These are phyloP conservation scores for Papilio gigon DNA, from an alignment of 2,888 invertebrate species.

Conservation along the genomic window DNA sequence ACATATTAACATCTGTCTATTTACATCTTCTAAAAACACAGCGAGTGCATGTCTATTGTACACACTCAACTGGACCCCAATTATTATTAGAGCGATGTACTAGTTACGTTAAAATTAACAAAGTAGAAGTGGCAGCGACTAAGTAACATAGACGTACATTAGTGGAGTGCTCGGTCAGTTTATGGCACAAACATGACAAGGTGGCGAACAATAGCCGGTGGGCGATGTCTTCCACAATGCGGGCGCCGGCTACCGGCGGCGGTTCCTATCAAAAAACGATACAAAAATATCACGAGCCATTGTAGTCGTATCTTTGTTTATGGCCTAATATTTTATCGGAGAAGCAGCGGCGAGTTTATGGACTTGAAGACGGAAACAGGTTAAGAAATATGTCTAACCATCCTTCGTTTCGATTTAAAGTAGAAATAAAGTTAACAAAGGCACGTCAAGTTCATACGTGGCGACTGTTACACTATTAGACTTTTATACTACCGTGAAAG, in stretches of 20 bases:
- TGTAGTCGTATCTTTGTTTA: slow-evolving; percentile 31
- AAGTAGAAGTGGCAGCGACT: neutral
- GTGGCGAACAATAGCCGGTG: slow-evolving; percentile 35
- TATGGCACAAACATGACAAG: slow-evolving; percentile 25
- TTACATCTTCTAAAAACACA: too few relatives aligned
- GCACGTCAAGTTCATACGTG: too few relatives aligned
- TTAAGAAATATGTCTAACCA: neutral
- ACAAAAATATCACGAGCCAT: slow-evolving; percentile 29
- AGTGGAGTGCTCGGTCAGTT: slow-evolving; percentile 17
- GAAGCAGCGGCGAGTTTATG: slow-evolving; percentile 21
- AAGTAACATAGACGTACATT: slow-evolving; percentile 5
- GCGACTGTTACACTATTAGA: too few relatives aligned
- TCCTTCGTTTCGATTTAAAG: too few relatives aligned
- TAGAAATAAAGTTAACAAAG: too few relatives aligned
- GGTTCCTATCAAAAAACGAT: slow-evolving; percentile 32
- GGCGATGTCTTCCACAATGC: slow-evolving; percentile 32
- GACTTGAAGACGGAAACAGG: neutral
- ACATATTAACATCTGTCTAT: too few relatives aligned
- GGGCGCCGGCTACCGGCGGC: slow-evolving; percentile 1
- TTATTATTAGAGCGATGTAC: too few relatives aligned
- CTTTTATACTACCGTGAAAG: too few relatives aligned
- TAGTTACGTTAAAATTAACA: neutral
- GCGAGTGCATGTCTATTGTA: too few relatives aligned
- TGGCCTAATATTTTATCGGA: slow-evolving; percentile 27
- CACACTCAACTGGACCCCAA: too few relatives aligned